Evolutionary conservation across 2,797 vertebrate genomes (phyloP).

Genomic region (Parauchenoglanis punctatus): DNA sequence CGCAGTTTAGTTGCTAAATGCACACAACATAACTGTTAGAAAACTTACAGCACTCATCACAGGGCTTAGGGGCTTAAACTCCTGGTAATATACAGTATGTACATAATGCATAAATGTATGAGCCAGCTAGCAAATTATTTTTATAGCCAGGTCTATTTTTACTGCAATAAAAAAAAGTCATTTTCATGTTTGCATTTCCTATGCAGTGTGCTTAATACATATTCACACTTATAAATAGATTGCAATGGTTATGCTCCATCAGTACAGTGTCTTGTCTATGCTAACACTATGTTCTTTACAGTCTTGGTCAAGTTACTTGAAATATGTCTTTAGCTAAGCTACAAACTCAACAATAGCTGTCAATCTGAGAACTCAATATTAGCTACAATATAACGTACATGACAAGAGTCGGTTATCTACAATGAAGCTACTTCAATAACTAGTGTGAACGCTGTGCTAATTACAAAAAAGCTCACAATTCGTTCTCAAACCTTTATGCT

Average conservation of each 20-base stretch:
- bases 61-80: conserved; percentile 14
- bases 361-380: not conserved
- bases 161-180: not conserved
- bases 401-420: not conserved
- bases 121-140: not conserved
- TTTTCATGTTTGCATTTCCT: not conserved
- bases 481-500: not conserved
- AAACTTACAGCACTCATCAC: conserved; percentile 8
- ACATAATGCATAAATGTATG: conserved; percentile 4
- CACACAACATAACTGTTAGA: conserved; percentile 32
- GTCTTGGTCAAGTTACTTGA: not conserved
- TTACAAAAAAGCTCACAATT: not conserved
- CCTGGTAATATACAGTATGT: conserved; percentile 1
- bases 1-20: conserved; percentile 19
- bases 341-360: not conserved
- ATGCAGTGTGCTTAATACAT: not conserved
- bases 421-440: not conserved
- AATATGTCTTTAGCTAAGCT: not conserved
- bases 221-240: not conserved
- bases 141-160: not conserved
- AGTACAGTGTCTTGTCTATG: not conserved
- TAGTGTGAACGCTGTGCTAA: not conserved
- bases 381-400: not conserved
- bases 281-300: not conserved
- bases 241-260: not conserved